Evolutionary conservation across 2,797 vertebrate species (phyloP), one percentile per base, ranked within the genome.

Genomic region (Acipenser transmontanus): DNA sequence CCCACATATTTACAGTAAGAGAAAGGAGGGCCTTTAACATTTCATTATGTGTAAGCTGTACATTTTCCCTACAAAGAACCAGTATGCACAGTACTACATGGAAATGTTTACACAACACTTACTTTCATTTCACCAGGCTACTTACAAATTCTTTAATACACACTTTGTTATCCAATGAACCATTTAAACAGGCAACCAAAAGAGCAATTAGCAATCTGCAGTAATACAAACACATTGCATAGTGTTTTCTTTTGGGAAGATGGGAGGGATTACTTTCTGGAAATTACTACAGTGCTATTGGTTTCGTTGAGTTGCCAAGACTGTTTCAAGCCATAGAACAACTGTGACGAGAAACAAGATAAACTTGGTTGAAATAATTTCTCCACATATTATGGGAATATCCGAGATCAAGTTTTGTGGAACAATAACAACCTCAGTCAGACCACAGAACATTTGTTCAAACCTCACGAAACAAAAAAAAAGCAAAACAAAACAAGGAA

Each of bases 1-100:
- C 34, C 49, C 50, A 49, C 12, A 20, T 81, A 77, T 83, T 78
- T 81, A 84, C 80, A 83, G 68, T 52, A 63, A 65, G 74, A 72
- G 70, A 59, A 59, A 11, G 50, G 64, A 50, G 47, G 17, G 7
- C 54, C 12, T 57, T 57, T 74, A 66, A 78, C 75, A 77, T 72
- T 59, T 59, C 6, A 48, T 59, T 3, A 75, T 73, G 68, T 67
- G 66, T 47, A 49, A 61, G 62, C 50, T 75, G 72, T 69, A 71
- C 49, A 5, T 66, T 67, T 34, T 49, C 70, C 61, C 61, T 76
- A 76, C 60, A 70, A 70, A 78, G 34, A 70, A 71, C 78, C 61
- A 61, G 66, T 59, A 66, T 50, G 13, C 47, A 20, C 54, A 52
- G 59, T 68, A 57, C 62, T 34, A 69, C 10, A 50, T n/a, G 50